Evolutionary conservation across 2,113 vertebrate species (phyloP).

Genomic region (Notarius lentiginosus): DNA sequence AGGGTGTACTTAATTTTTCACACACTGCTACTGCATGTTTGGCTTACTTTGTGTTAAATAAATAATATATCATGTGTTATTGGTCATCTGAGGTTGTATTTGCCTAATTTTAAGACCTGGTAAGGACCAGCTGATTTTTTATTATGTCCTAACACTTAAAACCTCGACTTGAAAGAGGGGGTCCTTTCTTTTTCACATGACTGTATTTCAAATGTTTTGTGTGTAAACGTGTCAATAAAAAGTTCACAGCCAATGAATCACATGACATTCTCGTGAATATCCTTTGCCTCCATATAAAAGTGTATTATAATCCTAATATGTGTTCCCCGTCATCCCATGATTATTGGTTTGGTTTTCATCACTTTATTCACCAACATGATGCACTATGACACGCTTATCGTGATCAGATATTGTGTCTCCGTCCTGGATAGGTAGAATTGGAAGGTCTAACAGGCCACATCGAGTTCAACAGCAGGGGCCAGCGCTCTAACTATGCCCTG

Average conservation of each 20-base stretch:
- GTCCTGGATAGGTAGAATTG: slow-evolving; percentile 97
- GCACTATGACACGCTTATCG: neutral
- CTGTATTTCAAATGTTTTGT: neutral
- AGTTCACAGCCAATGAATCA: neutral
- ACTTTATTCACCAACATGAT: neutral
- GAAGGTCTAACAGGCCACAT: slow-evolving; percentile 99
- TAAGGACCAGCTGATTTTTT: no score
- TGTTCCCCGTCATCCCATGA: neutral
- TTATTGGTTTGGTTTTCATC: neutral
- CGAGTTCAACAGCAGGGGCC: slow-evolving; percentile 99
- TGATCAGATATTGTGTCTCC: slow-evolving; percentile 65
- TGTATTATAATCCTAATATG: neutral
- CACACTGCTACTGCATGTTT: no score
- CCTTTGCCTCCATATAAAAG: neutral
- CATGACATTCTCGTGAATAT: neutral
- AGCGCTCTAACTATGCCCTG: slow-evolving; percentile 93
- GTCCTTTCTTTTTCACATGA: no score
- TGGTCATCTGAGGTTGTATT: no score
- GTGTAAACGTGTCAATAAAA: neutral
- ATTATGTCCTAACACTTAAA: no score
- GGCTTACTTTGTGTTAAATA: no score
- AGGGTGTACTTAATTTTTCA: no score
- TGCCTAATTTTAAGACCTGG: no score
- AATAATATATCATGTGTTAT: no score
- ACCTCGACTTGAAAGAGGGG: no score